Percentiles rank a stretch among this genome's conserved stretches.
phyloP scores from a whole-genome alignment of 2,113 vertebrate genomes.

The Pao palembangensis region DNA sequence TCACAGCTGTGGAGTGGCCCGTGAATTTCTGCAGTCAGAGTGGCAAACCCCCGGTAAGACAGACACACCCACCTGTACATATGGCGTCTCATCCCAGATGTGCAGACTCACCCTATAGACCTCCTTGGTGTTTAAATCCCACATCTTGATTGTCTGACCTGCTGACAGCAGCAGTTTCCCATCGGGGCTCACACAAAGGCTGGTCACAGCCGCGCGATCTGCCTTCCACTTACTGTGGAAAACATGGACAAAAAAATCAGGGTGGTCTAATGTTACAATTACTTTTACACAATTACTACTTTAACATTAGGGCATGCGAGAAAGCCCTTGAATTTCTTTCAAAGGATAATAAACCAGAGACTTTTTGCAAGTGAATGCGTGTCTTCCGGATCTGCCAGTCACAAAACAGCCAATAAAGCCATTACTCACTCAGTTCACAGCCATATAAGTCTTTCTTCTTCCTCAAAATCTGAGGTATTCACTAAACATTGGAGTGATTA shows the following conservation, averaged over 20 bases:
- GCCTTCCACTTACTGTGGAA: constrained; percentile 94
- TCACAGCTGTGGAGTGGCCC: constrained; percentile 90
- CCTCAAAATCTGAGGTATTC: too few relatives aligned
- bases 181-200: constrained; percentile 90
- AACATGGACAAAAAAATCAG: constrained; percentile 5
- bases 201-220: constrained; percentile 86
- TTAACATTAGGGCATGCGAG: too few relatives aligned
- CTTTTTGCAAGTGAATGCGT: too few relatives aligned
- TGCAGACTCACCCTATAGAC: constrained; percentile 87
- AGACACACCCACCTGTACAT: neutral
- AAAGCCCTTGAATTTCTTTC: too few relatives aligned
- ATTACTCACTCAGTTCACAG: too few relatives aligned
- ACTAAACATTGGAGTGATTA: too few relatives aligned
- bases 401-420: too few relatives aligned
- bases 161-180: constrained; percentile 94
- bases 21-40: constrained; percentile 85
- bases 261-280: too few relatives aligned
- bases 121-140: constrained; percentile 97
- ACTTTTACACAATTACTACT: too few relatives aligned
- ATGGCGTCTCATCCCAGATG: neutral
- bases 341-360: too few relatives aligned
- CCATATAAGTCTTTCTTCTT: too few relatives aligned
- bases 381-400: too few relatives aligned
- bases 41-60: neutral
- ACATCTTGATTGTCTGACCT: constrained; percentile 93